Base-by-base conservation (phyloP, 2,888 invertebrate genomes). In the Atethmia centrago region DNA sequence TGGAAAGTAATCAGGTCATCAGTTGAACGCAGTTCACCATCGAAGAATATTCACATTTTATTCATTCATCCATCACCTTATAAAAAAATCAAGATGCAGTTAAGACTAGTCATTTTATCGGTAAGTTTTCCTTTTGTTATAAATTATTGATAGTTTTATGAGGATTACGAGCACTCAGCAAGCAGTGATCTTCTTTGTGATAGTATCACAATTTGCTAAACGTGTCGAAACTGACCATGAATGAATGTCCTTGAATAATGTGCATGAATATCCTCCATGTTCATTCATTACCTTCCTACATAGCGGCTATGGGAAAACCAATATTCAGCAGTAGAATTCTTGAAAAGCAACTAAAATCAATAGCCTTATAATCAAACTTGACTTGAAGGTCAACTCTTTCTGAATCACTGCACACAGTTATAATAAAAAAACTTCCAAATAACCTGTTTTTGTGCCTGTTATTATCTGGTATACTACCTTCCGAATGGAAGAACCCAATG, bases 31-130 rank as follows among this genome's bases (percentile, higher is more conserved):
- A 1, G 66, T 82, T 74, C 28, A 28, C n/a, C 19, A 49, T 49
- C 16, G 28, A 66, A 66, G 31, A 28, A 40, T 53, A 77, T 71
- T 71, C 12, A 7, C 14, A 45, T 45, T 47, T 45, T 4, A 1
- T 31, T 14, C 14, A 25, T 5, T 3, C 9, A 53, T 40, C 36
- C 9, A 53, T 40, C 36, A 14, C 4, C 9, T n/a, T 8, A 10
- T 1, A 21, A 40, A 66, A 73, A 8, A 21, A 21, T 58, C 75
- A 79, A 70, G 19, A 85, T 93, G 93, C 84, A 92, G 75, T 55
- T 90, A 0, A 88, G 82, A 69, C 28, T 91, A 28, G 28, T 91
- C 28, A 84, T 93, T 53, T 69, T 93, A 64, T 88, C 87, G 90
- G 94, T 94, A 84, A 93, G 92, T 88, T 65, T 14, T 36, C 9